phyloP scores from a whole-genome alignment of 2,113 vertebrate species.

The Sinocyclocheilus anshuiensis region DNA sequence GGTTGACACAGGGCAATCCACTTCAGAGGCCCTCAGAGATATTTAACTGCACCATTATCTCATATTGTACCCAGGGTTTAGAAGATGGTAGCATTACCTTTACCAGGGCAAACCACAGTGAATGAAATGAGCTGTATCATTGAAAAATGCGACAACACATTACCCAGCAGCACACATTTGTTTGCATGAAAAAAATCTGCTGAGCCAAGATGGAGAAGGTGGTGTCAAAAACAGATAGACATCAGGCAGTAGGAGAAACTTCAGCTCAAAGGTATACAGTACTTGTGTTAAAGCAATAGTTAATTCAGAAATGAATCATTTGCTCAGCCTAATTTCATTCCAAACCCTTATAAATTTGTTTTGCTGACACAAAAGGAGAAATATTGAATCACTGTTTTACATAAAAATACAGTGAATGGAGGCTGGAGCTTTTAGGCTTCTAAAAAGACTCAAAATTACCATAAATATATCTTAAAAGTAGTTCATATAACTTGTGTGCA shows the following conservation, averaged over 20 bases:
- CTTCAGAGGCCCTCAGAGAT: conserved; percentile 36
- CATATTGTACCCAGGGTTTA: background rate
- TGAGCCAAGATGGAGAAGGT: conserved; percentile 2
- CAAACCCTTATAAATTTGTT: background rate
- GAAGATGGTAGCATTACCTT: conserved; percentile 27
- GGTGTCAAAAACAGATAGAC: conserved; percentile 10
- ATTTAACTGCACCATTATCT: conserved; percentile 28
- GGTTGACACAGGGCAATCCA: conserved; percentile 45
- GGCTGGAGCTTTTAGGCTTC: background rate
- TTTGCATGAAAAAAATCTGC: conserved; percentile 31
- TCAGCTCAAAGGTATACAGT: background rate
- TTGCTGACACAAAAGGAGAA: no score
- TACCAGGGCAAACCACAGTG: conserved; percentile 9
- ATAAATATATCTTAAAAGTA: background rate
- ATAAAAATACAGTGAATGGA: background rate
- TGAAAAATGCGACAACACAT: conserved; percentile 23
- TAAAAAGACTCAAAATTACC: background rate
- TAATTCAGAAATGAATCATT: background rate
- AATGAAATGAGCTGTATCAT: conserved; percentile 29
- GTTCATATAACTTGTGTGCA: background rate
- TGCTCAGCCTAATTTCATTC: background rate
- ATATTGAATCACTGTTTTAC: background rate
- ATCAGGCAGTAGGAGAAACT: background rate
- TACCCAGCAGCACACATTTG: conserved; percentile 11
- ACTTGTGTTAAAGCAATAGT: background rate